Evolutionary conservation across 2,113 vertebrate species (phyloP), one percentile per base, ranked within the genome.

Genomic region (Pseudopodoces humilis): DNA sequence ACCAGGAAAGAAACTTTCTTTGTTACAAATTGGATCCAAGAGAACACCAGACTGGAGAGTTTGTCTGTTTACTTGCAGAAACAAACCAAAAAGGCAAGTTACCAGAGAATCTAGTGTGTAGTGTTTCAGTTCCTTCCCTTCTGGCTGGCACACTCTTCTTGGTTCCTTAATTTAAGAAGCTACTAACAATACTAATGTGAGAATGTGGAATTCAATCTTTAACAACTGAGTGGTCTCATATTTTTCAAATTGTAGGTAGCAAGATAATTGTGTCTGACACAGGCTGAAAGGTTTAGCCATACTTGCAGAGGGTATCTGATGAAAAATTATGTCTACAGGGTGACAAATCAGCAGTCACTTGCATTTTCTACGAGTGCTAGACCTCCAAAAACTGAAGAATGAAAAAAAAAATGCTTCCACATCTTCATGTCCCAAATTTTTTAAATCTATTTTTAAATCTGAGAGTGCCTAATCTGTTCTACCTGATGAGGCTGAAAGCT

Each of bases 11-110:
- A 43, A 39, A 9, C 10, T 23, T 44, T 1, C 9, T 80, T 43
- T 23, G 3, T 59, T 85, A 28, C 3, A 8, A 30, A 7, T 20
- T 72, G 44, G 10, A 71, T 75, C n/a, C 39, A 33, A 30, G 12
- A 79, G 19, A 84, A 39, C 6, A 56, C 0, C 3, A 3, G 7
- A 35, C 6, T 8, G 2, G 9, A 83, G 5, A n/a, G 2, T 50
- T 67, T 63, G 20, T 19, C 20, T 28, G 2, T 43, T 43, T 43
- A 64, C 14, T 82, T 76, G 3, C 10, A 76, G 24, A 84, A 82
- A 69, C 7, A 67, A 83, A 68, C 2, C 28, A 11, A 58, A 43
- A 44, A 55, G 7, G 1, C 1, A 46, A 50, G 44, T 64, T 39
- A 39, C 1, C 13, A 53, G 28, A 72, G 83, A 71, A 86, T 20